A percentile compares a stretch with the other conserved stretches of the same genome.
Conservation (phyloP, 2,797 vertebrate genomes). For the Florisuga fusca region DNA sequence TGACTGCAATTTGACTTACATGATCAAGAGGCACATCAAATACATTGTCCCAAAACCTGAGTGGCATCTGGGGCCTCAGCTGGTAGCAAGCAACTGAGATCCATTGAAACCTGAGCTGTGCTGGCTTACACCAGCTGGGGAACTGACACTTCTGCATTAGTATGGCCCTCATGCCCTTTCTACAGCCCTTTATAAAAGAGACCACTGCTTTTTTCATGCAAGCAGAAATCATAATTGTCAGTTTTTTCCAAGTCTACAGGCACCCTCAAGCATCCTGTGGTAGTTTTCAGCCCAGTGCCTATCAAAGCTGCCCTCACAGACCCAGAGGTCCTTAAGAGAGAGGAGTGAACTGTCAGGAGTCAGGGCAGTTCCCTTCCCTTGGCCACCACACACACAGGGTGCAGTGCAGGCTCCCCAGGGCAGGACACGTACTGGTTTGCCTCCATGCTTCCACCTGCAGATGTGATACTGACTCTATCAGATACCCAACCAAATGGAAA, state of each 20-base stretch:
- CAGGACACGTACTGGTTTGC: neutral
- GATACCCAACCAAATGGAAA: neutral
- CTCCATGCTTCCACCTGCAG: neutral
- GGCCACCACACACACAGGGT: neutral
- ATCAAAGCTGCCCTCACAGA: neutral
- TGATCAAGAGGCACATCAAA: neutral
- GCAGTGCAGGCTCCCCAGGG: neutral
- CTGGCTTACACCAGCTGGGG: neutral
- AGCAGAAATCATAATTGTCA: neutral
- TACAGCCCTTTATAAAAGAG: neutral
- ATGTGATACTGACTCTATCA: neutral
- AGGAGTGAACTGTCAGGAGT: neutral
- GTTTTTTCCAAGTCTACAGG: neutral
- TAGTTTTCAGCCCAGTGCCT: neutral
- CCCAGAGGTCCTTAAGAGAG: neutral
- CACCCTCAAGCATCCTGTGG: neutral
- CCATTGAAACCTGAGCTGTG: neutral
- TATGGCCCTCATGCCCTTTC: neutral
- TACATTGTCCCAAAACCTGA: neutral
- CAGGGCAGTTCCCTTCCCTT: neutral
- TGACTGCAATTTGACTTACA: neutral
- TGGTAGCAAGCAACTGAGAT: neutral
- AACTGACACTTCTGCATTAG: neutral
- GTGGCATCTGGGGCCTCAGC: neutral
- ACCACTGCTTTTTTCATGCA: neutral